Evolutionary conservation across 2,888 invertebrate species (phyloP), one percentile per base, ranked within the genome.

Genomic region (Cloeon dipterum): DNA sequence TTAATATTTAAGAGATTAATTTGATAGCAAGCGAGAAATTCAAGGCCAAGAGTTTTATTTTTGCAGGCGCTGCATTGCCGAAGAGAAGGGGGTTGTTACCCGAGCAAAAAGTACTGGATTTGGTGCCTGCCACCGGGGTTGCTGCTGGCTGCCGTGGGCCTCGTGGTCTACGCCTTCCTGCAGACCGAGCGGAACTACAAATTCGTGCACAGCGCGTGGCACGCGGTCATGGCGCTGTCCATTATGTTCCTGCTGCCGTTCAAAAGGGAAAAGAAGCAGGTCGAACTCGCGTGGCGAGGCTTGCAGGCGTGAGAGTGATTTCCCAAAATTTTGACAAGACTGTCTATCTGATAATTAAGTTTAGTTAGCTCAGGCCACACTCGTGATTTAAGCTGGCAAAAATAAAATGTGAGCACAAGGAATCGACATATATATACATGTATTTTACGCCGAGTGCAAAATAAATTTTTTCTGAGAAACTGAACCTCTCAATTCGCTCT

Each of bases 121-220:
- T 16, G 29, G 10, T 29, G 29, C 14, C 16, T 58, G 32, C 41
- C 53, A 18, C 58, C 62, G 7, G 68, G 68, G n/a, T 50, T 65
- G 3, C 34, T 56, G 16, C 50, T 67, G 20, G 64, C 65, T 10
- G 51, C 45, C 3, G 46, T 54, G 16, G 69, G 69, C 5, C 52
- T 68, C 19, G 46, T 62, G 34, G 50, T 66, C 29, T 69, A 63
- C 50, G 61, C 61, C 29, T 60, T 67, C 43, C 53, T 67, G 11
- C 67, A 70, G 51, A 69, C 68, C 1, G 59, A 63, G 43, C 59
- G 58, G 25, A 70, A 70, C 53, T 69, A 70, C 41, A 49, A 65
- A 54, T 68, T 63, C 45, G 59, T 65, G 14, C 69, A 69, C 51
- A 68, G 68, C 47, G 55, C 57, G 16, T 70, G 70, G 69, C 68